phyloP scores from a whole-genome alignment of 2,113 vertebrate genomes.

The Ceratotherium simum region DNA sequence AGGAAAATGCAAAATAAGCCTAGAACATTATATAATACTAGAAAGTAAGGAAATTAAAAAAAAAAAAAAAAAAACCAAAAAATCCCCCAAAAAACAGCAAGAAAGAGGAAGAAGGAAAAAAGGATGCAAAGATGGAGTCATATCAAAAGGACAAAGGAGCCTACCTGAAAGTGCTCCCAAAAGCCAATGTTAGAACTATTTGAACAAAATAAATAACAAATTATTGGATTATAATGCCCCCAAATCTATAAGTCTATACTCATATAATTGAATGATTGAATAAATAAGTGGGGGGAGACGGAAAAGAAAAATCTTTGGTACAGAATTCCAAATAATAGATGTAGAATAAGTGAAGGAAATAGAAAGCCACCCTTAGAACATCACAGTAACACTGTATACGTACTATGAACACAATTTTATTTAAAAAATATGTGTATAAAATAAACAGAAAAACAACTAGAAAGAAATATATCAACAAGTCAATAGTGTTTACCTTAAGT shows the following conservation, averaged over 20 bases:
- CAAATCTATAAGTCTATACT: neutral
- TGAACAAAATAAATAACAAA: neutral
- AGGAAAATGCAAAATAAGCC: neutral
- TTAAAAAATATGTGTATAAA: neutral
- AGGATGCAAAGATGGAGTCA: neutral
- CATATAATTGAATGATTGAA: neutral
- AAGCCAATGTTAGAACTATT: neutral
- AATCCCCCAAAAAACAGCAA: no score
- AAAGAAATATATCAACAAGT: neutral
- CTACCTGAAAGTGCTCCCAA: neutral
- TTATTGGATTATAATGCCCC: neutral
- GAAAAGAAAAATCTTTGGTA: neutral
- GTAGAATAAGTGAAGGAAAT: neutral
- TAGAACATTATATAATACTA: neutral
- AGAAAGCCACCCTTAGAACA: neutral
- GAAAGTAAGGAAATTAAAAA: neutral
- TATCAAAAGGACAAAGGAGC: neutral
- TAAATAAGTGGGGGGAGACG: neutral
- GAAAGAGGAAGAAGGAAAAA: neutral
- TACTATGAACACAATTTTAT: neutral
- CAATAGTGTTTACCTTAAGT: constrained; percentile 7
- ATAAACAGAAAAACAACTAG: neutral
- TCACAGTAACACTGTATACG: neutral
- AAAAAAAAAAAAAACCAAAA: no score
- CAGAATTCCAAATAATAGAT: neutral